Percentiles rank a stretch among this genome's conserved stretches.
Evolutionary conservation across 2,113 vertebrate genomes (phyloP).

Genomic region (Dromas ardeola): DNA sequence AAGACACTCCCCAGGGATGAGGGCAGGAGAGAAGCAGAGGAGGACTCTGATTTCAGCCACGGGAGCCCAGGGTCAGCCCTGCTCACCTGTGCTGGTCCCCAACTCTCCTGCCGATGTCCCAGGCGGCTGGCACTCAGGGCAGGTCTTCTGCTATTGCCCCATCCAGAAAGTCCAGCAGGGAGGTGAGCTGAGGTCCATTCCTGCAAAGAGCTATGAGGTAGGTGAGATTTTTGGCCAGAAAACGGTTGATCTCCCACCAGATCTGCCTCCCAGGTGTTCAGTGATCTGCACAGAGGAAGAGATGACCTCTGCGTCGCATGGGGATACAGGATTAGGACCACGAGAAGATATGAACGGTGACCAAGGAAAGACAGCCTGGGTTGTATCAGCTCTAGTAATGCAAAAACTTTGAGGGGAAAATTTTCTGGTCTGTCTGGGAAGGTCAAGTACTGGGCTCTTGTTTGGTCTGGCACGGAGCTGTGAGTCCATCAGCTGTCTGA

Average conservation of each 20-base stretch:
- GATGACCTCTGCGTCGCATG: fast-evolving
- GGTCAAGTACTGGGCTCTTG: neutral
- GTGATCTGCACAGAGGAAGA: neutral
- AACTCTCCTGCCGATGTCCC: neutral
- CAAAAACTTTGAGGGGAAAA: neutral
- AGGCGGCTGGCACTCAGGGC: neutral
- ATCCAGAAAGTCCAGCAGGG: neutral
- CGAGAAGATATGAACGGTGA: neutral
- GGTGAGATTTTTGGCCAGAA: neutral
- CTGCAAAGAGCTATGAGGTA: neutral
- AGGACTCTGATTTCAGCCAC: neutral
- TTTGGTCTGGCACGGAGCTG: neutral
- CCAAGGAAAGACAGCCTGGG: neutral
- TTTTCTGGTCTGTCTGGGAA: neutral
- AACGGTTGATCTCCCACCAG: neutral
- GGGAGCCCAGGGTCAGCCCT: neutral
- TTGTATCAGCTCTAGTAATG: neutral
- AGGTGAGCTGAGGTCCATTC: neutral
- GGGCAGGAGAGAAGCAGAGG: neutral
- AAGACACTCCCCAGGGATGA: neutral
- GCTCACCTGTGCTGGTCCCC: neutral
- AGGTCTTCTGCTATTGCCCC: neutral
- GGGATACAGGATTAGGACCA: neutral
- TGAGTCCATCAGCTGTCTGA: neutral
- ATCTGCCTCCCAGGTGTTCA: neutral